Conservation (phyloP, 2,113 vertebrate genomes). For the Fukomys damarensis region DNA sequence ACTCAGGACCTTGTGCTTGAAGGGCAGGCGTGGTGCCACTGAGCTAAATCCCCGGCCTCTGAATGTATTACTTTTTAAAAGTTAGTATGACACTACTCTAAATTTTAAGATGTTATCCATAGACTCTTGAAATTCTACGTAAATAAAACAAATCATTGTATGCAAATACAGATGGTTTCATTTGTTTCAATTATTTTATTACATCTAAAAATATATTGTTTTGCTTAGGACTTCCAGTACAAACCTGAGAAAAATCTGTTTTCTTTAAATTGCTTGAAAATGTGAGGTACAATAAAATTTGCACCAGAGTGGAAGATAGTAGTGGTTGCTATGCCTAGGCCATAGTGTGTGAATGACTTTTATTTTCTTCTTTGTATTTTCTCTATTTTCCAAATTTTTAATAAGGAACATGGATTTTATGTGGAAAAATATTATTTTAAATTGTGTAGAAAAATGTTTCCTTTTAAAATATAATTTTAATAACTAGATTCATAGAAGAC, state of each 20-base stretch:
- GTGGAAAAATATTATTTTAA: constrained; percentile 6
- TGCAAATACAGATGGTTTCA: neutral
- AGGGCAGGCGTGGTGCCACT: no score
- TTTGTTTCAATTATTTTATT: constrained; percentile 25
- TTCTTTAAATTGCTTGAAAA: constrained; percentile 52
- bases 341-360: constrained; percentile 10
- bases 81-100: neutral
- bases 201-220: neutral
- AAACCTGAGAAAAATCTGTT: neutral
- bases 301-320: neutral
- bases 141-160: constrained; percentile 10
- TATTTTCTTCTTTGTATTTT: constrained; percentile 37
- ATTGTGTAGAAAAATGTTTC: constrained; percentile 9
- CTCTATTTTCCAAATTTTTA: constrained; percentile 24
- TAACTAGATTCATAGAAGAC: neutral
- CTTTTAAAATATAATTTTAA: constrained; percentile 43
- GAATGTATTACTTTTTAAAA: constrained; percentile 32
- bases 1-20: no score
- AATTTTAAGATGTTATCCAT: constrained; percentile 13
- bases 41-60: neutral
- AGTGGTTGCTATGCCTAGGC: neutral
- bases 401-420: neutral
- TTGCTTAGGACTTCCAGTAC: neutral
- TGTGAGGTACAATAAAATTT: neutral
- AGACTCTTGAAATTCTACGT: constrained; percentile 46